Conservation (phyloP, 2,113 vertebrate species). For the Sus scrofa region T2T-Sscrofa CM000815.6:116227501-116228000, state of each 20-base stretch:
- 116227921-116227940: not conserved
- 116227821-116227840: not conserved
- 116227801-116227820: not conserved
- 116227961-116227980: not conserved
- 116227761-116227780: not conserved
- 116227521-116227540: conserved; percentile 2
- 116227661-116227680: not conserved
- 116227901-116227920: not conserved
- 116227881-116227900: not conserved
- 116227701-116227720: not conserved
- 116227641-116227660: not conserved
- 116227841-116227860: not conserved
- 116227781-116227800: not conserved
- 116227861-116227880: not conserved
- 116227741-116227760: not conserved
- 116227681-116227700: not conserved
- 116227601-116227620: not conserved
- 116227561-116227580: not conserved
- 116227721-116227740: not conserved
- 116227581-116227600: conserved; percentile 24
- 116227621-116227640: no score
- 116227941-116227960: not conserved
- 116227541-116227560: not conserved
- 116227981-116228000: conserved; percentile 10
- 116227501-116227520: not conserved